Evolutionary conservation across 1,140 invertebrate species (phyloP).

Genomic region (Stegodyphus dumicola): DNA sequence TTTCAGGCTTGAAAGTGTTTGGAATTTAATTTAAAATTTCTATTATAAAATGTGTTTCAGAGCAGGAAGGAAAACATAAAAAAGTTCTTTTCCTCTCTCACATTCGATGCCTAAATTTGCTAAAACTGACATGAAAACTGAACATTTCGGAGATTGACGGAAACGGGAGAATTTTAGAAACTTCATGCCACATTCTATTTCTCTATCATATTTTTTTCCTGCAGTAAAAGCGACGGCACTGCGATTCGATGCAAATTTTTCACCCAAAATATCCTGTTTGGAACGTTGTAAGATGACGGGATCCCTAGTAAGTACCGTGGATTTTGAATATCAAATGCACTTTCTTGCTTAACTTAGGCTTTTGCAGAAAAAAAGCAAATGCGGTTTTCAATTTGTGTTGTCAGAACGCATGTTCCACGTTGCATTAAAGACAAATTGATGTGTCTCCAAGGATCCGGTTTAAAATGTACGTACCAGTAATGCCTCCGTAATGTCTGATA

Average conservation of each 20-base stretch:
- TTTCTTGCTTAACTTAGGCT: neutral
- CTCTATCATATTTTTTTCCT: neutral
- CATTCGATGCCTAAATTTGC: constrained; percentile 9
- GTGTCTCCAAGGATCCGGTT: too few species aligned
- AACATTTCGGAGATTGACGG: neutral
- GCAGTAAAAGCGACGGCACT: neutral
- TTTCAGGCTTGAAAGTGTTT: too few species aligned
- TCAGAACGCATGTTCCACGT: neutral
- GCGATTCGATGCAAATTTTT: constrained; percentile 38
- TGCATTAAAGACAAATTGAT: neutral
- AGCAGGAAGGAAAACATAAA: neutral
- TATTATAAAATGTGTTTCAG: too few species aligned
- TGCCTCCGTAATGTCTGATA: too few species aligned
- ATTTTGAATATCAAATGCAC: constrained; percentile 30
- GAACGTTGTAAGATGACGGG: neutral
- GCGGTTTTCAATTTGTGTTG: neutral
- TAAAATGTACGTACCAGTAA: too few species aligned
- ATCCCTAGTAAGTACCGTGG: constrained; percentile 1
- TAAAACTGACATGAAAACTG: constrained; percentile 13
- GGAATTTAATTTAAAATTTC: too few species aligned
- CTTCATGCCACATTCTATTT: neutral
- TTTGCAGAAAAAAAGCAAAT: neutral
- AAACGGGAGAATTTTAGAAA: constrained; percentile 7
- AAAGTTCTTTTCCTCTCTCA: neutral
- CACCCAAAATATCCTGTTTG: neutral